Evolutionary conservation across 2,888 invertebrate genomes (phyloP).

Genomic region (Diplolepis rosae): DNA sequence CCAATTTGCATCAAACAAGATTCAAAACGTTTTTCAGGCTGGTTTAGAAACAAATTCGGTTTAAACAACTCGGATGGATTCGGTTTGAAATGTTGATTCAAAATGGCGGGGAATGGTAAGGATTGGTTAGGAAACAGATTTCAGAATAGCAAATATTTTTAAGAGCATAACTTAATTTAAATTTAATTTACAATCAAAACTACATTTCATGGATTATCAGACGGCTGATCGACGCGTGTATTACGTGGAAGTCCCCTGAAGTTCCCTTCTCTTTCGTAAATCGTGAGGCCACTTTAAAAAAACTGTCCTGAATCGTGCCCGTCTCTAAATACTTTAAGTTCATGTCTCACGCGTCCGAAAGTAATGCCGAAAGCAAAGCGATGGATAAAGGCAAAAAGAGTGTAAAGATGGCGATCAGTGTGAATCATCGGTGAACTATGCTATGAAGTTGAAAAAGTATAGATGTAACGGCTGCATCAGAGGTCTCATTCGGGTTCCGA

Average conservation of each 20-base stretch:
- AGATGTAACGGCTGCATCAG: background rate
- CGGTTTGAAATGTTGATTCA: no score
- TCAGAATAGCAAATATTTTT: no score
- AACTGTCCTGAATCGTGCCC: background rate
- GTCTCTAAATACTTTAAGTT: background rate
- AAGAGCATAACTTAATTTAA: no score
- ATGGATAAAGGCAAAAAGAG: background rate
- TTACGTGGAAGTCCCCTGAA: background rate
- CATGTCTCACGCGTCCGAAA: background rate
- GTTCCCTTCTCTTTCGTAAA: background rate
- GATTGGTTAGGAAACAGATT: no score
- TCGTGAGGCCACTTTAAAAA: background rate
- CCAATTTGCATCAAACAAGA: no score
- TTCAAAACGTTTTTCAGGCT: no score
- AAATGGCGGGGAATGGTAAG: no score
- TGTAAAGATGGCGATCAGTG: background rate
- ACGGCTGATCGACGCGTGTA: background rate
- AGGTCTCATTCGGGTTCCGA: background rate
- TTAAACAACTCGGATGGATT: no score
- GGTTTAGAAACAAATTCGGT: no score
- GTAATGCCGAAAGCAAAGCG: background rate
- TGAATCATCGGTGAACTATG: background rate
- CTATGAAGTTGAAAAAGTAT: background rate
- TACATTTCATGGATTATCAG: background rate
- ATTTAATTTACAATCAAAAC: no score